Conservation (phyloP, 1,140 invertebrate species). For the Drosophila serrata region DNA sequence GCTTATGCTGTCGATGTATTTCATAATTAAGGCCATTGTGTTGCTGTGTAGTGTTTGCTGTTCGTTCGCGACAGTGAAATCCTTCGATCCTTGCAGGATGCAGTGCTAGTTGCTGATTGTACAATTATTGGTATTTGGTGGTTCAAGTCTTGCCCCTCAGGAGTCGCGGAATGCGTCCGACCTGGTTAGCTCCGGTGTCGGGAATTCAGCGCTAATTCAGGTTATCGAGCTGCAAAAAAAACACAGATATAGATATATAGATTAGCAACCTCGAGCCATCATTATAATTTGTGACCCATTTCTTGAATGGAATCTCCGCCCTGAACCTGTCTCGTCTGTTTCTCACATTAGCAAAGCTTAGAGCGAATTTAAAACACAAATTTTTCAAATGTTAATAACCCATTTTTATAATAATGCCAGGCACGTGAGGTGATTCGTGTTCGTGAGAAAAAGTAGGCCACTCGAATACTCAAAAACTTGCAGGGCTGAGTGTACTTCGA, state of each 20-base stretch:
- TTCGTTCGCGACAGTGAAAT: constrained; percentile 34
- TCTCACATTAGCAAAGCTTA: background rate
- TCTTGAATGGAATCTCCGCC: background rate
- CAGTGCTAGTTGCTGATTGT: constrained; percentile 39
- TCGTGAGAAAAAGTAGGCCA: background rate
- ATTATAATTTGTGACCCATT: constrained; percentile 15
- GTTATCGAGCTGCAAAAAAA: constrained; percentile 58
- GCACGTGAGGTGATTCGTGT: constrained; percentile 7
- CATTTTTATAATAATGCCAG: background rate
- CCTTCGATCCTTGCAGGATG: constrained; percentile 16
- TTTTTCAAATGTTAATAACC: constrained; percentile 1
- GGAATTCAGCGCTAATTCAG: constrained; percentile 42
- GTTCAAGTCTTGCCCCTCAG: constrained; percentile 24
- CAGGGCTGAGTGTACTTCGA: constrained; percentile 7
- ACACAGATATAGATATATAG: constrained; percentile 11
- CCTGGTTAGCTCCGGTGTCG: constrained; percentile 24
- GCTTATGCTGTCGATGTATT: constrained; percentile 88
- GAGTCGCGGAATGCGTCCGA: constrained; percentile 22
- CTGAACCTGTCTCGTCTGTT: background rate
- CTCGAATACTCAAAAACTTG: background rate
- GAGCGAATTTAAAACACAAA: background rate
- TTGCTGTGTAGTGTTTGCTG: constrained; percentile 69
- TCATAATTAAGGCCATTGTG: constrained; percentile 88
- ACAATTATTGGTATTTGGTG: constrained; percentile 43
- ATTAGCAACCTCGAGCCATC: constrained; percentile 6